phyloP scores from a whole-genome alignment of 1,140 invertebrate species.

The Magallana gigas region DNA sequence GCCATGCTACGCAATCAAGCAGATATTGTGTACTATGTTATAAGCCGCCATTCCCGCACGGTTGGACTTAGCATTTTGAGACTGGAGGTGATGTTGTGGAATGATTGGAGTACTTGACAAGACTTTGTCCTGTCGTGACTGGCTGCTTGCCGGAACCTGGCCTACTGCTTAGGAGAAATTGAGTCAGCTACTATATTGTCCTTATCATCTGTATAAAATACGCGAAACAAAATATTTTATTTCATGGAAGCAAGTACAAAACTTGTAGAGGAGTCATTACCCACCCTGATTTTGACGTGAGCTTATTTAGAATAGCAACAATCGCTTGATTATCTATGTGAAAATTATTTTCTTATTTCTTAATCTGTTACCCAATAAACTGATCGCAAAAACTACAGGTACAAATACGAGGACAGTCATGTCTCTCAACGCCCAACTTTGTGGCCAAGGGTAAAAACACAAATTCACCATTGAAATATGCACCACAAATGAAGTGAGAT shows the following conservation, averaged over 20 bases:
- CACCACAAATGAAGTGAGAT: no score
- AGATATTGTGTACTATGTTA: no score
- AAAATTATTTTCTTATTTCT: not conserved
- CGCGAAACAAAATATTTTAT: conserved; percentile 49
- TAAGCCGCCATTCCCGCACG: no score
- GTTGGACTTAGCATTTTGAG: not conserved
- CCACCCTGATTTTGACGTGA: conserved; percentile 24
- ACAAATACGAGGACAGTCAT: no score
- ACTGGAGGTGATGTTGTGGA: not conserved
- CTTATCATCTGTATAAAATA: not conserved
- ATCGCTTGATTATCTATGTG: conserved; percentile 54
- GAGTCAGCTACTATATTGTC: not conserved
- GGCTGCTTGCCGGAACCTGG: not conserved
- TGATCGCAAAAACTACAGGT: not conserved
- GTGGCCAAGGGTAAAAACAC: no score
- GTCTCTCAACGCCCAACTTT: no score
- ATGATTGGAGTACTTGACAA: not conserved
- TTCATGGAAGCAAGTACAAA: conserved; percentile 43
- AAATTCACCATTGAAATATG: no score
- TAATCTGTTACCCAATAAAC: not conserved
- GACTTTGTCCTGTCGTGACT: not conserved
- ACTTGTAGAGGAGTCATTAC: conserved; percentile 49
- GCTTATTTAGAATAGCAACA: conserved; percentile 53
- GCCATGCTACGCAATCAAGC: no score
- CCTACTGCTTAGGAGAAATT: not conserved